These are phyloP conservation scores for Ophion obscuratus DNA, from an alignment of 2,888 invertebrate genomes.

Conservation along the genomic window DNA sequence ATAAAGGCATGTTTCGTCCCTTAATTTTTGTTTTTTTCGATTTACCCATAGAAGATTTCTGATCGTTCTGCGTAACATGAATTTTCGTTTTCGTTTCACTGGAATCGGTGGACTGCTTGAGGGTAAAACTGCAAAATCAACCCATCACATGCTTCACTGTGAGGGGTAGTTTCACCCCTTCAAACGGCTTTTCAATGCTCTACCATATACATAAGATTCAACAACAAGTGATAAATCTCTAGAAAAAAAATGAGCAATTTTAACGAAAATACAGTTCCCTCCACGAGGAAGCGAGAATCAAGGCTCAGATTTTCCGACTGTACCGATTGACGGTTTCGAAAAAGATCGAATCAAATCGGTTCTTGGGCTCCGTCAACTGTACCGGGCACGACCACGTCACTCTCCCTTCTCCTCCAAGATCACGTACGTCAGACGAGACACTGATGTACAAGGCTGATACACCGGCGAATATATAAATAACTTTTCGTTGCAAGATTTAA, in stretches of 20 bases:
- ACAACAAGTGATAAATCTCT: too few relatives aligned
- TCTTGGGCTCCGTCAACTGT: background rate
- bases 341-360: background rate
- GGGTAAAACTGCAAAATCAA: too few relatives aligned
- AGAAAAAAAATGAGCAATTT: background rate
- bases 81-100: too few relatives aligned
- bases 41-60: too few relatives aligned
- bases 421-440: background rate
- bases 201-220: too few relatives aligned
- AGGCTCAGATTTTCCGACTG: background rate
- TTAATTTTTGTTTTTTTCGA: too few relatives aligned
- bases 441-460: background rate
- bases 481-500: slow-evolving; percentile 32
- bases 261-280: background rate
- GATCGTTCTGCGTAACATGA: too few relatives aligned
- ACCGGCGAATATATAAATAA: slow-evolving; percentile 33
- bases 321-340: background rate
- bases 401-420: background rate
- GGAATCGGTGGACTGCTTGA: too few relatives aligned
- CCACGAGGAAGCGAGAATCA: background rate
- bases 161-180: too few relatives aligned
- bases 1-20: too few relatives aligned
- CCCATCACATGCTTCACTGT: too few relatives aligned
- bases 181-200: too few relatives aligned
- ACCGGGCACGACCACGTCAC: background rate